Evolutionary conservation across 2,888 invertebrate genomes (phyloP).

Genomic region (Drosophila limbata): DNA sequence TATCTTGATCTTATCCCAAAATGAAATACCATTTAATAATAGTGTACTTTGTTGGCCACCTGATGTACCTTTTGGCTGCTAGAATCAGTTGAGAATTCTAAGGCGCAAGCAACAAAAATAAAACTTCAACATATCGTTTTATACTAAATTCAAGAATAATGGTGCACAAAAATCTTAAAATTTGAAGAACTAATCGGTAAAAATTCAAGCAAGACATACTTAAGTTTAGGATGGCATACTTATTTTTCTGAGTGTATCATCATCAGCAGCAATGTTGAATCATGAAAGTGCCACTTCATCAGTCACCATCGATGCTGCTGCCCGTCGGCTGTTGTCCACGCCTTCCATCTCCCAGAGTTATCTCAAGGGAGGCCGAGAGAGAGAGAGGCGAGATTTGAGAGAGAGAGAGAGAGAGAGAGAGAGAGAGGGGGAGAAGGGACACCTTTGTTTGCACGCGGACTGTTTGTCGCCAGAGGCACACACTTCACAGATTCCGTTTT

Average conservation of each 20-base stretch:
- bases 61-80: too few species aligned
- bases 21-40: too few species aligned
- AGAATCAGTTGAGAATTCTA: too few species aligned
- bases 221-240: too few species aligned
- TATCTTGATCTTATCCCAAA: too few species aligned
- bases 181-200: too few species aligned
- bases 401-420: not conserved
- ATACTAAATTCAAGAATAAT: too few species aligned
- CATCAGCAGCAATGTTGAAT: conserved; percentile 1
- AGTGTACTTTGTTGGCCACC: too few species aligned
- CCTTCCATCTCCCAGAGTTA: conserved; percentile 16
- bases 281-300: conserved; percentile 73
- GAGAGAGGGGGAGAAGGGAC: not conserved
- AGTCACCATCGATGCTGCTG: conserved; percentile 74
- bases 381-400: not conserved
- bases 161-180: too few species aligned
- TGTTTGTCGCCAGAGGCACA: conserved; percentile 53
- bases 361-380: not conserved
- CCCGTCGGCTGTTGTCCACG: conserved; percentile 50
- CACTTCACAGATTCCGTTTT: conserved; percentile 61
- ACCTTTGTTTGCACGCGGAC: conserved; percentile 69
- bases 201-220: not conserved
- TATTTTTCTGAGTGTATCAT: not conserved
- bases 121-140: too few species aligned
- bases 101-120: too few species aligned